Evolutionary conservation across 1,140 invertebrate genomes (phyloP).

Genomic region (Latrodectus geometricus): DNA sequence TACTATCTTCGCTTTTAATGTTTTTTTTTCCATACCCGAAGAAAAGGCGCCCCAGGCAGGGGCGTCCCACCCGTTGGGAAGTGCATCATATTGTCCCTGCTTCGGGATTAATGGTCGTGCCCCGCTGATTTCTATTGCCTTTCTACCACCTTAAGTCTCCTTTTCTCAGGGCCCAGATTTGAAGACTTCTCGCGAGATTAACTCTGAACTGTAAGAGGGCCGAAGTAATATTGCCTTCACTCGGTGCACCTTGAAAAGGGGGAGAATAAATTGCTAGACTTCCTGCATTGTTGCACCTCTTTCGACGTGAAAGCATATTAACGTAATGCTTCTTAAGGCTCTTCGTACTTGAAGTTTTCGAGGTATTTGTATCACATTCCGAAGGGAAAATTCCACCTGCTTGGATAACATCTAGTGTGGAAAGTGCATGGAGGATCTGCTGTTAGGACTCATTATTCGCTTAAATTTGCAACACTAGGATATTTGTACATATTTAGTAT

Average conservation of each 20-base stretch:
- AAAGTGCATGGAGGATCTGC: neutral
- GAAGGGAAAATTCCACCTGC: neutral
- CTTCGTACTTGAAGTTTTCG: neutral
- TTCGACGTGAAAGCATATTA: conserved; percentile 26
- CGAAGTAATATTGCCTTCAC: neutral
- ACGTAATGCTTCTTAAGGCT: neutral
- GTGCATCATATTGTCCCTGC: conserved; percentile 1
- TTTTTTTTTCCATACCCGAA: neutral
- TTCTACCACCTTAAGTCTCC: neutral
- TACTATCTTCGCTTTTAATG: neutral
- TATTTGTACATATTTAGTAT: too few species aligned
- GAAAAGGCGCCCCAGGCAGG: neutral
- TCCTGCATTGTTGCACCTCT: neutral
- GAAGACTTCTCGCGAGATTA: neutral
- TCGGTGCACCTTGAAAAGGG: neutral
- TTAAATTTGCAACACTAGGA: too few species aligned
- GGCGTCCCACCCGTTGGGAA: neutral
- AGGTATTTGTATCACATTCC: neutral
- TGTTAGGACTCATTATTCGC: too few species aligned
- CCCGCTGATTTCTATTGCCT: conserved; percentile 45
- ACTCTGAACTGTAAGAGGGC: neutral
- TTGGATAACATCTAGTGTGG: neutral
- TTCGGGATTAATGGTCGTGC: conserved; percentile 22
- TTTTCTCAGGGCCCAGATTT: conserved; percentile 12
- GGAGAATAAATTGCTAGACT: conserved; percentile 13